A percentile compares a stretch with the other conserved stretches of the same genome.
These are phyloP conservation scores for Furcula furcula DNA, from an alignment of 2,888 invertebrate species.

Conservation along the genomic window DNA sequence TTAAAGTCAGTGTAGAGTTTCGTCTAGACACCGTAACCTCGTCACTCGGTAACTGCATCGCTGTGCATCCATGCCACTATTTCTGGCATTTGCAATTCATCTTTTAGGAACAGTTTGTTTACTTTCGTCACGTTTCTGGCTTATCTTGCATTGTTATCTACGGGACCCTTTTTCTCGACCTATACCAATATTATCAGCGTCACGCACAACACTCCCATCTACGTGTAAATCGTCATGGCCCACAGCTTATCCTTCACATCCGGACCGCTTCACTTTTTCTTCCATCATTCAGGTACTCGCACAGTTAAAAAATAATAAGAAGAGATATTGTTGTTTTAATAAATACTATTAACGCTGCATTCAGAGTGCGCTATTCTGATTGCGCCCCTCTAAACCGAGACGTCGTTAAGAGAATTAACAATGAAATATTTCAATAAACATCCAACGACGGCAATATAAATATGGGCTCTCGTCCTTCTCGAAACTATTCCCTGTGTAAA, in stretches of 20 bases:
- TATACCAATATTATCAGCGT: constrained; percentile 65
- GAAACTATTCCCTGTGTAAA: constrained; percentile 77
- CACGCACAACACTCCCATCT: constrained; percentile 44
- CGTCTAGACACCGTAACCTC: constrained; percentile 63
- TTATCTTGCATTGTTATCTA: constrained; percentile 57
- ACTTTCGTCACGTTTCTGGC: constrained; percentile 38
- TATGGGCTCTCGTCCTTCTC: constrained; percentile 66
- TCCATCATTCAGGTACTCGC: no score
- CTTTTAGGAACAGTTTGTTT: constrained; percentile 10
- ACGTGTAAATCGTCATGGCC: constrained; percentile 62
- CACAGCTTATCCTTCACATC: constrained; percentile 62
- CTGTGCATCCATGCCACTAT: constrained; percentile 1
- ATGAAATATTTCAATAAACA: constrained; percentile 79
- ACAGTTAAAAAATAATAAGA: no score
- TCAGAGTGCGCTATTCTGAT: constrained; percentile 56
- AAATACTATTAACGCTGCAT: constrained; percentile 69
- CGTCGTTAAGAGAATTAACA: constrained; percentile 73
- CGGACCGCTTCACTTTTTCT: constrained; percentile 48
- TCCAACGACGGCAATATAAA: constrained; percentile 67
- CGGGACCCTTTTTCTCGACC: constrained; percentile 58
- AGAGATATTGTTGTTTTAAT: constrained; percentile 79
- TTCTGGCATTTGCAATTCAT: constrained; percentile 2
- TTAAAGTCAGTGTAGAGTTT: constrained; percentile 59
- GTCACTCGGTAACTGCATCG: constrained; percentile 40
- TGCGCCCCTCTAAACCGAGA: constrained; percentile 58